phyloP scores from a whole-genome alignment of 2,797 vertebrate species.

The Sebastes hopkinsi region DNA sequence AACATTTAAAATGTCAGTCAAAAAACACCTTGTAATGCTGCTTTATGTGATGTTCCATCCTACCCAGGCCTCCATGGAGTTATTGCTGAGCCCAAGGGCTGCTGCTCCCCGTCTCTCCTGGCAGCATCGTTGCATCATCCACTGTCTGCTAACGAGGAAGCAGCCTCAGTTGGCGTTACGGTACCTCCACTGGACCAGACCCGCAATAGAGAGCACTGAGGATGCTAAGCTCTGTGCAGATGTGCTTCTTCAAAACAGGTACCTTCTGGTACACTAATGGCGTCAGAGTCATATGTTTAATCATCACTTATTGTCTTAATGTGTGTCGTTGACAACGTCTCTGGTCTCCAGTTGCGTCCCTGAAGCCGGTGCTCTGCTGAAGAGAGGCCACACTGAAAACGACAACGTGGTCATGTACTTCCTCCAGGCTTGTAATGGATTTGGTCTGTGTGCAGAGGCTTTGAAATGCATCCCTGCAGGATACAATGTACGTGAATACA shows the following conservation, averaged over 20 bases:
- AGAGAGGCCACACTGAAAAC: constrained; percentile 38
- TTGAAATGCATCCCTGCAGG: constrained; percentile 36
- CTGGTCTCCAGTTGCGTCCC: constrained; percentile 42
- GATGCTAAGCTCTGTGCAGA: constrained; percentile 64
- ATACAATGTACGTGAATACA: constrained; percentile 34
- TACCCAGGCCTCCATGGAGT: constrained; percentile 61
- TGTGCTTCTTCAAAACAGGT: constrained; percentile 70
- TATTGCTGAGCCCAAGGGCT: constrained; percentile 62
- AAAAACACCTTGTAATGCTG: not conserved
- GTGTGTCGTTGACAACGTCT: not conserved
- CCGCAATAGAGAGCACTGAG: constrained; percentile 48
- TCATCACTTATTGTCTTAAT: not conserved
- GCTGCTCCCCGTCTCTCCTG: constrained; percentile 49
- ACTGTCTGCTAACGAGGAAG: constrained; percentile 57
- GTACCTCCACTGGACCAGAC: constrained; percentile 64
- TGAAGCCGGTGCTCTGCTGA: constrained; percentile 61
- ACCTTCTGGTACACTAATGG: not conserved
- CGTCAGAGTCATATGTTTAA: not conserved
- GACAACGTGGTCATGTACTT: constrained; percentile 40
- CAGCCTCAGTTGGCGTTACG: constrained; percentile 51
- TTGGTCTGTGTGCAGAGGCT: constrained; percentile 44
- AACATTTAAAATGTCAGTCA: not conserved
- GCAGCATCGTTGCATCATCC: constrained; percentile 69
- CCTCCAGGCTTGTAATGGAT: constrained; percentile 41
- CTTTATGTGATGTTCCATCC: not conserved